Evolutionary conservation across 53 echinoderm and acorn worm genomes (phyloP).

Genomic region (Holothuria leucospilota): DNA sequence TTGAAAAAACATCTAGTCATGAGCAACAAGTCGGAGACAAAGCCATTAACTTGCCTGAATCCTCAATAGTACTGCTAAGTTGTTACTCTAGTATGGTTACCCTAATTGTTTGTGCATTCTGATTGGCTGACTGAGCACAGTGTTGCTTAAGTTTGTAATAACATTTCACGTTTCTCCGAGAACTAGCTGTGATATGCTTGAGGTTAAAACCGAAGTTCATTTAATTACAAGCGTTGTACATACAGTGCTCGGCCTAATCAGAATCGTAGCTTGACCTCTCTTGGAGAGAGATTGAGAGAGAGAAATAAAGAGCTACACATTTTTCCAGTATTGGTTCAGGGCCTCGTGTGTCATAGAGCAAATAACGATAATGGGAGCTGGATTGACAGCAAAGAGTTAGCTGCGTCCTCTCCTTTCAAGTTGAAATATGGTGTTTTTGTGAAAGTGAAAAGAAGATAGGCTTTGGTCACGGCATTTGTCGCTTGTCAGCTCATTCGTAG

Average conservation of each 20-base stretch:
- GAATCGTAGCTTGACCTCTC: constrained; percentile 10
- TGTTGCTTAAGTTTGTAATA: constrained; percentile 21
- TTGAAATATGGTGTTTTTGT: constrained; percentile 19
- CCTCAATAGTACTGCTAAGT: no score
- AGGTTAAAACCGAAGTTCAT: constrained; percentile 6
- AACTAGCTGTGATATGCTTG: constrained; percentile 10
- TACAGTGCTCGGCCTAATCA: not conserved
- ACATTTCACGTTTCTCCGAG: not conserved
- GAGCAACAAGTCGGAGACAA: no score
- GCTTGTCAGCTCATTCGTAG: no score
- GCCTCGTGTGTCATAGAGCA: not conserved
- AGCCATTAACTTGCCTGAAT: no score
- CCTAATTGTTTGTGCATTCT: no score
- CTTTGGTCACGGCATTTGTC: no score
- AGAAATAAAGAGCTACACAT: constrained; percentile 4
- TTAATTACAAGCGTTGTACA: constrained; percentile 11
- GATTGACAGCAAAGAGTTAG: not conserved
- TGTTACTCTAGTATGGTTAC: no score
- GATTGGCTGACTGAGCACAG: no score
- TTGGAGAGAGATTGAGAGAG: not conserved
- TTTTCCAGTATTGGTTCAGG: constrained; percentile 14
- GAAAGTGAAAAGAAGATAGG: no score
- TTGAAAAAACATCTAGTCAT: no score
- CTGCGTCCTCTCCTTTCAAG: not conserved
- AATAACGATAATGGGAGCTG: constrained; percentile 1